These are phyloP conservation scores for Vanessa tameamea DNA, from an alignment of 1,140 invertebrate genomes.

Conservation along the genomic window DNA sequence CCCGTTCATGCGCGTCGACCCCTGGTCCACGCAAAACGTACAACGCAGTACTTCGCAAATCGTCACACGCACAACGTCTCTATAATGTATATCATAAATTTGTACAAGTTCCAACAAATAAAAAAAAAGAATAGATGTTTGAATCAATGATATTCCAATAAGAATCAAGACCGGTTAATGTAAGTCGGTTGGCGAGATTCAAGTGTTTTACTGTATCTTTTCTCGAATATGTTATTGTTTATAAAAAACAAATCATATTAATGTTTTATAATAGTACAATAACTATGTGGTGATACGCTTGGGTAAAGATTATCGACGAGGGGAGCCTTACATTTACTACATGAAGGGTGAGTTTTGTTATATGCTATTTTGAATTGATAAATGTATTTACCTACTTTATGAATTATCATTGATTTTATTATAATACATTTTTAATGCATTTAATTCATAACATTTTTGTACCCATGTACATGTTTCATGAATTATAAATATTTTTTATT, in stretches of 20 bases:
- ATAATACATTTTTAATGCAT: not conserved
- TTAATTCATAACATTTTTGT: not conserved
- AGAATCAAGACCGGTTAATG: not conserved
- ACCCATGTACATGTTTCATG: no score
- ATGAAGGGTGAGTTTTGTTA: constrained; percentile 71
- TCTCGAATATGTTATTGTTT: constrained; percentile 40
- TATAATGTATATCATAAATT: constrained; percentile 43
- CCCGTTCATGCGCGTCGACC: constrained; percentile 63
- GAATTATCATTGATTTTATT: not conserved
- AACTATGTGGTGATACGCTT: constrained; percentile 47
- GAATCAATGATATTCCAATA: constrained; percentile 28
- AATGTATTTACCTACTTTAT: not conserved
- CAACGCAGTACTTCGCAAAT: constrained; percentile 68
- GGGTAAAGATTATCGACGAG: constrained; percentile 46
- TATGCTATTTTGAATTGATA: constrained; percentile 8
- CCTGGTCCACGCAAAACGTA: constrained; percentile 54
- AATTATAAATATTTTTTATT: no score
- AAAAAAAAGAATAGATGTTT: constrained; percentile 13
- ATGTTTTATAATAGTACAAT: constrained; percentile 40
- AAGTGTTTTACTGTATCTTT: constrained; percentile 44
- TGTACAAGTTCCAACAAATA: constrained; percentile 3
- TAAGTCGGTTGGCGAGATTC: not conserved
- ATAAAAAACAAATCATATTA: constrained; percentile 42
- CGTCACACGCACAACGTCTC: constrained; percentile 57
- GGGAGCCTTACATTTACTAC: constrained; percentile 43